Evolutionary conservation across 2,113 vertebrate species (phyloP), one percentile per base, ranked within the genome.

Genomic region (Calidris pugnax): DNA sequence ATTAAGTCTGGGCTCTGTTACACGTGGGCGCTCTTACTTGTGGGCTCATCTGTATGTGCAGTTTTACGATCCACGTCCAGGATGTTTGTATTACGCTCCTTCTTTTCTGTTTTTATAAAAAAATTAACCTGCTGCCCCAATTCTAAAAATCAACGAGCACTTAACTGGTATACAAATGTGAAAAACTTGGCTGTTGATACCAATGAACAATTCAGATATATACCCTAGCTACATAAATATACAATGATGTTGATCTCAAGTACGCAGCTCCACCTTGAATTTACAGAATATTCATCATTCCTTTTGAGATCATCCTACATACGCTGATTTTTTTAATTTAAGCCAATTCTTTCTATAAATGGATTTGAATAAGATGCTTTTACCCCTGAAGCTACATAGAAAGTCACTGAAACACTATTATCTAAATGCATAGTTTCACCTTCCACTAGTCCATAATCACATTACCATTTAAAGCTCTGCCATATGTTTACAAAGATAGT

Each of bases 391-490:
- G 71, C 66, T 87, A 88, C 30, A 76, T 1, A 41, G 64, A 80
- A 97, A 95, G 77, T 71, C 89, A 85, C 43, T 43, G 76, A 74
- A 93, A 95, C 37, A 28, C 57, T 45, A 75, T 35, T 37, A 86
- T 85, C 69, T 51, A 91, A 94, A 97, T 43, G 43, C 50, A 76
- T 5, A 64, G 85, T 95, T 94, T 91, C 91, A 87, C 84, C 91
- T 97, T 96, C 88, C 74, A 75, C 57, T 73, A 83, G 84, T 59
- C 41, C 56, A 57, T 85, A 93, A 95, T 84, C 83, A 91, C 71
- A 87, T 92, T 93, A 93, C 53, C 66, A 91, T 95, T 94, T 95
- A 92, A 87, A 95, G 86, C 66, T 67, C 28, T 88, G 81, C 67
- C 80, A 68, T 87, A 95, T 81, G 73, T 86, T 93, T 92, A 89